Base-by-base conservation (phyloP, 2,888 invertebrate genomes). In the Cyrtodaria siliqua region DNA sequence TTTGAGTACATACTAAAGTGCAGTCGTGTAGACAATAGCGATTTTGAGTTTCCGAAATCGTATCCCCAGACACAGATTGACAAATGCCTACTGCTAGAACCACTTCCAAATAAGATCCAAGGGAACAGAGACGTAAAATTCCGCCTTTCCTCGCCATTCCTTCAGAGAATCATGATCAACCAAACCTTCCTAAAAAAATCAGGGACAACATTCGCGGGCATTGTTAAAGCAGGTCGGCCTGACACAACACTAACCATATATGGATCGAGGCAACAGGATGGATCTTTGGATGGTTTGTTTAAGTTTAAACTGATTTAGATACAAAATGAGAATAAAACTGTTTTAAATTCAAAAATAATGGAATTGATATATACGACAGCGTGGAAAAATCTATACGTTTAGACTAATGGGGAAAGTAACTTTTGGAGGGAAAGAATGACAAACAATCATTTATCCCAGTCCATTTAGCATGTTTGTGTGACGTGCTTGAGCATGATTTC, bases 1-100 rank as follows among this genome's bases (percentile, higher is more conserved):
- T 63, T 69, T 40, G 56, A 50, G 24, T 79, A 77, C 40, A 29
- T 69, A 8, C 18, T 82, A 6, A 24, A 74, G 26, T 79, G 76
- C 26, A 44, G 49, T 1, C 44, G 56, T 2, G 59, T 49, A 1
- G 55, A 53, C 9, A 40, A 56, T 20, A 6, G 33, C n/a, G 6
- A 24, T 6, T 27, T 50, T n/a, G 6, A 42, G 26, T 62, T 24
- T 20, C 69, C 69, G 12, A n/a, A 56, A 18, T 16, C 53, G 16
- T 69, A 61, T 18, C 12, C 55, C 14, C 60, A 69, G 55, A 40
- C 55, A 12, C 53, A 55, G 18, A 18, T 42, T 8, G 61, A 69
- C 23, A 26, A 47, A n/a, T 69, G 69, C 47, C 33, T 44, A 18
- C 2, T 47, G 2, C 12, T 60, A 24, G 60, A 44, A n/a, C 60